phyloP scores from a whole-genome alignment of 2,113 vertebrate genomes.

The Mormyrus lacerda region DNA sequence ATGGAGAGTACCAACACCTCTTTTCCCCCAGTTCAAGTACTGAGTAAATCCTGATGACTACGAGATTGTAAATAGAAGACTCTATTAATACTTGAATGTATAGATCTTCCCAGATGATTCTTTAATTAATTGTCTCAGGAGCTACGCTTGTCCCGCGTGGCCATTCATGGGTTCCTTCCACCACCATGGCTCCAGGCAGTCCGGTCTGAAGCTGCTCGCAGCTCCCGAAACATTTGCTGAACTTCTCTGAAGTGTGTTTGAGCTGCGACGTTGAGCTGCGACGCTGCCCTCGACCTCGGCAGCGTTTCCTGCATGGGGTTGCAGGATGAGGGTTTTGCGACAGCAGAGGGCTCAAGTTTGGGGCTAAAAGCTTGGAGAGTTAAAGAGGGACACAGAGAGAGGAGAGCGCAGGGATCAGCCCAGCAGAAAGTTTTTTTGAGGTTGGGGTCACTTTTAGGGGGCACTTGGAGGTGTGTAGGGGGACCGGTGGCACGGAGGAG shows the following conservation, averaged over 20 bases:
- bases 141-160: neutral
- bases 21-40: neutral
- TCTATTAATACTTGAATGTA: neutral
- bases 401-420: neutral
- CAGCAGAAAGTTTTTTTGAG: neutral
- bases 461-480: neutral
- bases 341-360: neutral
- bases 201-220: neutral
- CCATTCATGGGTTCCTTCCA: neutral
- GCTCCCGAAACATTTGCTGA: neutral
- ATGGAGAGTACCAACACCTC: neutral
- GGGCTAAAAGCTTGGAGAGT: neutral
- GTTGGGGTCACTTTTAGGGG: neutral
- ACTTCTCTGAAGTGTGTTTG: neutral
- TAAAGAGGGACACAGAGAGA: neutral
- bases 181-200: neutral
- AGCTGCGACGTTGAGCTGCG: neutral
- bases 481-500: neutral
- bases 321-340: neutral
- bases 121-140: neutral
- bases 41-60: neutral
- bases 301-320: neutral
- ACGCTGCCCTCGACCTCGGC: neutral
- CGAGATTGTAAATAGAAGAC: neutral
- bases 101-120: neutral